Base-by-base conservation (phyloP, 2,797 vertebrate species). In the Clamator glandarius region DNA sequence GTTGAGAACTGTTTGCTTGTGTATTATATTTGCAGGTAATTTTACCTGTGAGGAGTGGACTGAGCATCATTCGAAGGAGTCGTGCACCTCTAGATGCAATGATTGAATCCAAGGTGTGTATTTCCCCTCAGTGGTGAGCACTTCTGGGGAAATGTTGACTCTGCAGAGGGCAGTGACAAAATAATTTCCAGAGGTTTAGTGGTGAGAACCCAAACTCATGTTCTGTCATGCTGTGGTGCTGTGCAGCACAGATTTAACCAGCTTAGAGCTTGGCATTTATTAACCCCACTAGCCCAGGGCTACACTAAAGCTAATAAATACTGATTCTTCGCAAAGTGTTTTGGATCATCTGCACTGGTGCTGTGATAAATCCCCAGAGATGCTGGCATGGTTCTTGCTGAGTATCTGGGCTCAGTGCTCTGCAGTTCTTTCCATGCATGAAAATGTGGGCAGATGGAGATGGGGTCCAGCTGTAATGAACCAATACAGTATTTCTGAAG, bases 11-110 rank as follows among this genome's bases (percentile, higher is more conserved):
- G 17, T 50, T 16, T 46, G 24, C 76, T 54, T 36, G 4, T 52
- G 48, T 7, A 1, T 73, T 94, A 1, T 92, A 26, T 92, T 90
- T 73, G 50, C 93, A 98, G 98, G 96, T 98, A 64, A 97, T 98
- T 52, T 79, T 98, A 82, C 98, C 98, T 57, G 95, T 98, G 59
- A 96, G 98, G 96, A 97, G 98, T 39, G 98, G 98, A 51, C 95
- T 98, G 95, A 98, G 96, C 67, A 62, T 98, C n/a, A 95, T 98
- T 67, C 96, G 93, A 48, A 97, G 97, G 91, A 96, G 92, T 17
- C 84, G 41, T 15, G 67, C 84, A 3, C 74, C 93, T 55, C 84
- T 91, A 66, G 39, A 92, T 63, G 66, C 93, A 26, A 78, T 90
- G 55, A 64, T 92, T 28, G 78, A 97, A 96, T 97, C 98, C 76